Conservation (phyloP, 2,888 invertebrate genomes). For the Nineta flava region DNA sequence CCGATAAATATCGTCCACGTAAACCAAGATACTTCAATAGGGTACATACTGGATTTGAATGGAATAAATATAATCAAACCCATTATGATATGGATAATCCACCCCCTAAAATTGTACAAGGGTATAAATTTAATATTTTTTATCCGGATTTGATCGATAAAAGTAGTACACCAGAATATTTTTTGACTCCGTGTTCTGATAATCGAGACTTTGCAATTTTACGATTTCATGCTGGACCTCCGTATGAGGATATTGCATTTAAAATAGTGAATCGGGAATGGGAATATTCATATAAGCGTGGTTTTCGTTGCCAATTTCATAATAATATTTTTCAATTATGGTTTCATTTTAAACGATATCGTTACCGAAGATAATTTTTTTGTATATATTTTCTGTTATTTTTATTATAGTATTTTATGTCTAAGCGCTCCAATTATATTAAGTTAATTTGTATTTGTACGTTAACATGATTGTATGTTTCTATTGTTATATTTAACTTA, state of each 20-base stretch:
- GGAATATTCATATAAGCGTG: conserved; percentile 97
- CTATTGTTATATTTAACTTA: too few relatives aligned
- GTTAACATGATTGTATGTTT: too few relatives aligned
- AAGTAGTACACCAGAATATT: conserved; percentile 81
- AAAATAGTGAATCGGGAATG: conserved; percentile 98
- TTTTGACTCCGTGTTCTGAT: conserved; percentile 76
- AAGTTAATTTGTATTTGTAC: too few relatives aligned
- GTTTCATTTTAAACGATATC: conserved; percentile 98
- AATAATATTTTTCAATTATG: conserved; percentile 99
- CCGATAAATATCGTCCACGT: conserved; percentile 93
- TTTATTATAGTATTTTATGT: too few relatives aligned
- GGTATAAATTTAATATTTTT: conserved; percentile 99
- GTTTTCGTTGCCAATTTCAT: conserved; percentile 97
- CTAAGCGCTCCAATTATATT: too few relatives aligned
- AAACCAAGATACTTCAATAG: conserved; percentile 97
- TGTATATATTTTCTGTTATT: background rate
- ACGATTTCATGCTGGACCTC: conserved; percentile 94
- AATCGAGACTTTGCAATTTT: conserved; percentile 91
- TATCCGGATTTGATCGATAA: conserved; percentile 98
- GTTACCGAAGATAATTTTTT: conserved; percentile 61
- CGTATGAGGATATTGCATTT: conserved; percentile 98
- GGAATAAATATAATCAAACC: conserved; percentile 99
- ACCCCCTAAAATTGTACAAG: conserved; percentile 99
- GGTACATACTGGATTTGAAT: conserved; percentile 94
- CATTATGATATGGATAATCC: conserved; percentile 99